Percentiles rank a stretch among this genome's conserved stretches.
Evolutionary conservation across 2,888 invertebrate genomes (phyloP).

Genomic region (Eretmocerus hayati): DNA sequence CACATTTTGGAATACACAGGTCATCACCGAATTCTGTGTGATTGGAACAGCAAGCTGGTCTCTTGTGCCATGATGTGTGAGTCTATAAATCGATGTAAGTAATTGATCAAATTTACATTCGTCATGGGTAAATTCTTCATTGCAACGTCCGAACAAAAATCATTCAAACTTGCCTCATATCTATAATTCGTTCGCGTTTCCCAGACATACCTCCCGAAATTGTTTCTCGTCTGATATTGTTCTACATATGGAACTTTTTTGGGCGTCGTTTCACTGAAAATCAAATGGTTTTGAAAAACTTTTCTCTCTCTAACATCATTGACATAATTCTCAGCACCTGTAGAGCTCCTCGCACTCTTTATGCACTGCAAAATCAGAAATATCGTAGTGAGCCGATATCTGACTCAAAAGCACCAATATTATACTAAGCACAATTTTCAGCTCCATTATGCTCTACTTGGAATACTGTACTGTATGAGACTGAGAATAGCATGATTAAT

Average conservation of each 20-base stretch:
- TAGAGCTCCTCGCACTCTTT: conserved; percentile 13
- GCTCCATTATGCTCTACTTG: conserved; percentile 5
- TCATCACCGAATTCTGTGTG: conserved; percentile 13
- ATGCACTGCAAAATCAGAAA: neutral
- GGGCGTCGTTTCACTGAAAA: conserved; percentile 10
- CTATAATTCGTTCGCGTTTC: conserved; percentile 24
- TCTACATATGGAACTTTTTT: conserved; percentile 27
- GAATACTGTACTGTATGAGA: neutral
- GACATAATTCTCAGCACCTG: conserved; percentile 6
- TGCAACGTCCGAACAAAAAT: too few relatives aligned
- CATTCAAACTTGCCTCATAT: conserved; percentile 19
- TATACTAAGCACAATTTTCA: neutral
- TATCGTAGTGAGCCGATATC: neutral
- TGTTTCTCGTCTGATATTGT: conserved; percentile 13
- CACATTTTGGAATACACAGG: conserved; percentile 36
- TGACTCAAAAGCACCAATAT: neutral
- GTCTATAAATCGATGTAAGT: conserved; percentile 16
- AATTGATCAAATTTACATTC: neutral
- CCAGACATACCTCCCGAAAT: conserved; percentile 6
- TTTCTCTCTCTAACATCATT: neutral
- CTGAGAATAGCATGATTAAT: conserved; percentile 1
- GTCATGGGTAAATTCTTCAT: neutral
- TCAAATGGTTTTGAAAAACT: neutral
- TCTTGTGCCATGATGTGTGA: conserved; percentile 1
- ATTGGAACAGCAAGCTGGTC: conserved; percentile 26